Base-by-base conservation (phyloP, 2,888 invertebrate species). In the Pyrocoelia pectoralis region DNA sequence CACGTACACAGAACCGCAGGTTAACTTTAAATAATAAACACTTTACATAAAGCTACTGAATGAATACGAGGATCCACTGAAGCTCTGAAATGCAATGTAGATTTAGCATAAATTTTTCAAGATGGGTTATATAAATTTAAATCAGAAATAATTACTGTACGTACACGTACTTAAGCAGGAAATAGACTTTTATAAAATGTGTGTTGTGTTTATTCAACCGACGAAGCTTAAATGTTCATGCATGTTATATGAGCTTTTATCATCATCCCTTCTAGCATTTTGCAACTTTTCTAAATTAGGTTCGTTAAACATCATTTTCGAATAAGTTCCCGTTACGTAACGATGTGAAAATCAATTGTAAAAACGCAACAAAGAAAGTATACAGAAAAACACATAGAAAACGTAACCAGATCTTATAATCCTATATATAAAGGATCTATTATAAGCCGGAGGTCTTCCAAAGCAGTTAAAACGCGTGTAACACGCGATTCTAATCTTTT, bases 151-250 rank as follows among this genome's bases (percentile, higher is more conserved):
- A 14, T 48, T 43, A 46, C 55, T n/a, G 53, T 64, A 43, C 57
- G 55, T 54, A 58, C 40, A 48, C 52, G 64, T 61, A 68, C 61
- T 59, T 65, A 65, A 70, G 68, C 74, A 72, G 76, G 76, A 76
- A 76, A 76, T 76, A 75, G 76, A 75, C 75, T 76, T 76, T 75
- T 74, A 76, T 73, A 72, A 74, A 75, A 76, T 73, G 73, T 75
- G 73, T 72, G 74, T 6, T 24, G 72, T 75, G 74, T 75, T 76
- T 76, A 74, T 76, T 73, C 72, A 73, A 73, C 69, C 73, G 57
- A 67, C 70, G 68, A 63, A 70, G 73, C 72, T 74, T 72, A 73
- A 70, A 71, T 68, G 66, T 68, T 70, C 71, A 74, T 75, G 74
- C 73, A 70, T 69, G 69, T 68, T 70, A 61, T 54, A 65, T 65